Conservation (phyloP, 2,888 invertebrate genomes). For the Elmis aenea region DNA sequence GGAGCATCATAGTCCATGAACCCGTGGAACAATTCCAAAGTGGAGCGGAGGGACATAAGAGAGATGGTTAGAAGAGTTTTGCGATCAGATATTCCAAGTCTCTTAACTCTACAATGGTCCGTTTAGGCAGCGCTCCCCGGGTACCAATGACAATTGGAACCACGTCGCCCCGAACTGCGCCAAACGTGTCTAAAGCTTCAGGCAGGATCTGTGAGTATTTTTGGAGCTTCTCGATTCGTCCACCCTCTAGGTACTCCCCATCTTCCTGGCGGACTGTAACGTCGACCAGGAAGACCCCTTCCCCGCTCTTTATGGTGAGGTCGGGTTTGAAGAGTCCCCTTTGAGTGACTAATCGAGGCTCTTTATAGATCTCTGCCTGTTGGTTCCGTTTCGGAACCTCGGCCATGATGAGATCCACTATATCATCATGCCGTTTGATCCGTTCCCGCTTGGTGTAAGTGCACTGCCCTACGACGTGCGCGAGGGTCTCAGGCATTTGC, state of each 20-base stretch:
- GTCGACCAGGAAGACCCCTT: constrained; percentile 29
- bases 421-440: constrained; percentile 26
- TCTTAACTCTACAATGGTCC: constrained; percentile 24
- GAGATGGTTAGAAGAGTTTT: constrained; percentile 18
- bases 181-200: constrained; percentile 8
- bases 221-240: constrained; percentile 22
- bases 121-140: constrained; percentile 32
- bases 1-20: constrained; percentile 31
- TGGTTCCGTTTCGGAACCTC: constrained; percentile 10
- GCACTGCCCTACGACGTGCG: constrained; percentile 32
- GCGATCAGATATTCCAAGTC: constrained; percentile 24
- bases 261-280: constrained; percentile 29
- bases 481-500: constrained; percentile 30
- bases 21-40: constrained; percentile 29
- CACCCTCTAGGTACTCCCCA: constrained; percentile 21
- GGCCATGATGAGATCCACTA: constrained; percentile 17
- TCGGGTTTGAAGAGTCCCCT: constrained; percentile 31
- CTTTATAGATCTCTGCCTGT: constrained; percentile 19
- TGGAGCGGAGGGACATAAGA: constrained; percentile 30
- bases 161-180: constrained; percentile 25
- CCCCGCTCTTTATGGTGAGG: constrained; percentile 28
- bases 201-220: constrained; percentile 26
- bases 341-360: too few species aligned
- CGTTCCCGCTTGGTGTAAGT: constrained; percentile 21
- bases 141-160: constrained; percentile 36